These are phyloP conservation scores for Copsychus sechellarum DNA, from an alignment of 2,113 vertebrate genomes.

Conservation along the genomic window DNA sequence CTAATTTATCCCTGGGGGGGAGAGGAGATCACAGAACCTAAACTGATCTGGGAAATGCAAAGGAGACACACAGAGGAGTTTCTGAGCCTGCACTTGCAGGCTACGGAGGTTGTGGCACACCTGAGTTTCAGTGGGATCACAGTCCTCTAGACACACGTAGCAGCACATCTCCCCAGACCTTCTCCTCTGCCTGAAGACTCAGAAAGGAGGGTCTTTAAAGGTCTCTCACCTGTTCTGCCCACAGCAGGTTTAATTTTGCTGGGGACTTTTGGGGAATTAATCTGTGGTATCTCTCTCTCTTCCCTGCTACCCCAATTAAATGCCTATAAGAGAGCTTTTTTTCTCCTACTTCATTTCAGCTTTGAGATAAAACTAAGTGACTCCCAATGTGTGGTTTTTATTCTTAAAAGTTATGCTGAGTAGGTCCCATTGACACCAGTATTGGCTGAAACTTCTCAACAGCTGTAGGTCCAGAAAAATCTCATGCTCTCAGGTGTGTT, in stretches of 20 bases:
- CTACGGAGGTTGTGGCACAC: background rate
- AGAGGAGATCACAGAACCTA: background rate
- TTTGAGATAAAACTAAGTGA: background rate
- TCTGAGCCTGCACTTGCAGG: background rate
- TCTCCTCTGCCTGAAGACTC: background rate
- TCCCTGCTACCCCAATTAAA: background rate
- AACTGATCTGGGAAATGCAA: background rate
- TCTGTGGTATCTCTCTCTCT: background rate
- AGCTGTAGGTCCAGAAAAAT: background rate
- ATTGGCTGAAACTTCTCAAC: background rate
- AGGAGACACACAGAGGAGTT: background rate
- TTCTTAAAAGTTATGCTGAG: background rate
- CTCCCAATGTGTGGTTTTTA: background rate
- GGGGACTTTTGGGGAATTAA: background rate
- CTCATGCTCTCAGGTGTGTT: background rate
- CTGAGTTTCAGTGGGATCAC: background rate
- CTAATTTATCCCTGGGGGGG: background rate
- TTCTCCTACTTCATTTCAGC: background rate
- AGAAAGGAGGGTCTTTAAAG: background rate
- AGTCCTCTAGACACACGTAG: fast-evolving
- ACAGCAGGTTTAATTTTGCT: background rate
- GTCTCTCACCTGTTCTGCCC: background rate
- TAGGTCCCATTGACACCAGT: background rate
- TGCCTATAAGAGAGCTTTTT: background rate
- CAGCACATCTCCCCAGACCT: background rate